These are phyloP conservation scores for Hippocampus zosterae DNA, from an alignment of 2,113 vertebrate genomes.

Conservation along the genomic window DNA sequence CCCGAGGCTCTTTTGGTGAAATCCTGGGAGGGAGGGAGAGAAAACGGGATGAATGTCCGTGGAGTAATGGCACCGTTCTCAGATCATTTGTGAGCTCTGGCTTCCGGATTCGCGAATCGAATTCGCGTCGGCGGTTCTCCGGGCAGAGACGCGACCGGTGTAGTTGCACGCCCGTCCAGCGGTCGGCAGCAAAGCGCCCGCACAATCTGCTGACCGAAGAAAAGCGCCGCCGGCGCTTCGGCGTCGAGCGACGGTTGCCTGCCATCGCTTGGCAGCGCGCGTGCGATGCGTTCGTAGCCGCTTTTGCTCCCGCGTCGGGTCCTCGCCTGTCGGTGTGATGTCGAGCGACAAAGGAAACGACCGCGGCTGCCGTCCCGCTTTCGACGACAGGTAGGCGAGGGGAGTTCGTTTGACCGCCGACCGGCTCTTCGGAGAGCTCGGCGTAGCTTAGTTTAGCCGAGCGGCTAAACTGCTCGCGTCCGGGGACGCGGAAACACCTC, in stretches of 20 bases:
- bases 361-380: slow-evolving; percentile 42
- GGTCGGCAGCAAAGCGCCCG: slow-evolving; percentile 24
- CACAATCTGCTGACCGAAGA: not conserved
- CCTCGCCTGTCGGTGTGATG: slow-evolving; percentile 45
- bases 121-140: not conserved
- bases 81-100: not conserved
- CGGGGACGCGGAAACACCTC: not conserved
- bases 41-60: too few relatives aligned
- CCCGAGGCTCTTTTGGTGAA: not conserved
- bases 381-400: slow-evolving; percentile 56
- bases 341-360: slow-evolving; percentile 30
- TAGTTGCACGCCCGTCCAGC: not conserved
- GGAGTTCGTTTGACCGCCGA: not conserved
- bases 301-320: slow-evolving; percentile 8
- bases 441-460: not conserved
- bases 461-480: not conserved
- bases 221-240: not conserved
- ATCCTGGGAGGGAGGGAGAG: not conserved
- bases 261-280: slow-evolving; percentile 36
- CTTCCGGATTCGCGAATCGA: not conserved
- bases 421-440: not conserved
- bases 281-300: not conserved
- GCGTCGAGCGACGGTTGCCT: slow-evolving; percentile 44
- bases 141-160: not conserved
- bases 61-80: too few relatives aligned